These are phyloP conservation scores for Hipparchia semele DNA, from an alignment of 2,888 invertebrate species.

Conservation along the genomic window DNA sequence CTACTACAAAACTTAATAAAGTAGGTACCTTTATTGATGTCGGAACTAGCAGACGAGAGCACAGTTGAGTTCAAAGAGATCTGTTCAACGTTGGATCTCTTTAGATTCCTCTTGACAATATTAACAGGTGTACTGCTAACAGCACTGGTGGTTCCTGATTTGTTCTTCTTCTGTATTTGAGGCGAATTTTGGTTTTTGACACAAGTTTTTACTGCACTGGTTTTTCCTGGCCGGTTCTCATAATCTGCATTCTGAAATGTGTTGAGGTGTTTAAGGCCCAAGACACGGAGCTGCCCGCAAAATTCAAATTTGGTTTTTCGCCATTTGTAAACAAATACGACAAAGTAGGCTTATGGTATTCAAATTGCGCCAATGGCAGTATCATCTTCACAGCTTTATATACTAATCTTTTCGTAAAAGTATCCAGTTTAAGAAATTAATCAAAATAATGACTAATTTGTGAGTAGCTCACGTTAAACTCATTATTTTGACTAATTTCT, in stretches of 20 bases:
- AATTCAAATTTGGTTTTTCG: too few species aligned
- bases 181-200: not conserved
- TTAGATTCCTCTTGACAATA: conserved; percentile 13
- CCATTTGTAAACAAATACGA: too few species aligned
- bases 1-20: not conserved
- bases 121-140: conserved; percentile 17
- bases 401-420: too few species aligned
- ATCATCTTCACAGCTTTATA: too few species aligned
- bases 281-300: too few species aligned
- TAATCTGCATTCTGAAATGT: not conserved
- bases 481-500: too few species aligned
- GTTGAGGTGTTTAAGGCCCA: not conserved
- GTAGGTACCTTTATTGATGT: conserved; percentile 47
- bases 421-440: too few species aligned
- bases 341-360: too few species aligned
- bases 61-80: conserved; percentile 45
- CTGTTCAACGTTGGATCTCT: not conserved
- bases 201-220: not conserved
- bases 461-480: too few species aligned
- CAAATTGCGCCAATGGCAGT: too few species aligned
- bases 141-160: conserved; percentile 2
- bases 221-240: conserved; percentile 34
- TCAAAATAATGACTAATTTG: too few species aligned
- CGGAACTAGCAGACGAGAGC: conserved; percentile 47
- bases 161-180: conserved; percentile 34